These are phyloP conservation scores for Drosophila ananassae DNA, from an alignment of 1,140 invertebrate species.

Conservation along the genomic window DNA sequence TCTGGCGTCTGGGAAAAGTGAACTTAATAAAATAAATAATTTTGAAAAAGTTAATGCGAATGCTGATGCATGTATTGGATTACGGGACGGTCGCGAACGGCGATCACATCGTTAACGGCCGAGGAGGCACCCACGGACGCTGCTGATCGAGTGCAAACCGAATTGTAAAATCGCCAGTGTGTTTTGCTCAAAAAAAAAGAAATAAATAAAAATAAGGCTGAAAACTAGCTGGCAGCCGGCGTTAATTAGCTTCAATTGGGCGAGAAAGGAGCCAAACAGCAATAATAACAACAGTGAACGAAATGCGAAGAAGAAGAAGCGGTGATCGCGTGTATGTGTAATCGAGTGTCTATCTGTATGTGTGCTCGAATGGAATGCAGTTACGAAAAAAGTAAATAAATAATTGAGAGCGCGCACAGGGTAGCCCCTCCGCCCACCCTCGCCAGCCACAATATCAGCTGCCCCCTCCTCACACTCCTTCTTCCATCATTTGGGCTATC, in stretches of 20 bases:
- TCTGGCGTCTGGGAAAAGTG: neutral
- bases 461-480: slow-evolving; percentile 42
- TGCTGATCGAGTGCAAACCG: neutral
- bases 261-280: slow-evolving; percentile 37
- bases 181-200: neutral
- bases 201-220: neutral
- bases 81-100: neutral
- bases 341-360: slow-evolving; percentile 39
- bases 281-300: slow-evolving; percentile 50
- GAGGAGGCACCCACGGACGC: too few relatives aligned
- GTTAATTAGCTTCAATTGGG: slow-evolving; percentile 75
- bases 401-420: slow-evolving; percentile 67
- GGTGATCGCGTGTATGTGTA: slow-evolving; percentile 42
- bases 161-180: too few relatives aligned
- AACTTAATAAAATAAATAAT: neutral
- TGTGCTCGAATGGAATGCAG: slow-evolving; percentile 80
- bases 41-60: neutral
- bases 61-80: neutral
- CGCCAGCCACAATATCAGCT: slow-evolving; percentile 20
- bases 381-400: slow-evolving; percentile 76
- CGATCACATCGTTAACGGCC: neutral
- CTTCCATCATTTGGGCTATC: slow-evolving; percentile 2
- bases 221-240: neutral
- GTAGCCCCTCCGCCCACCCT: slow-evolving; percentile 38
- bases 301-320: slow-evolving; percentile 43